A percentile compares a stretch with the other conserved stretches of the same genome.
These are phyloP conservation scores for Epizoanthus stellaris DNA, from an alignment of 92 coral and sea anemone genomes.

Conservation along the genomic window DNA sequence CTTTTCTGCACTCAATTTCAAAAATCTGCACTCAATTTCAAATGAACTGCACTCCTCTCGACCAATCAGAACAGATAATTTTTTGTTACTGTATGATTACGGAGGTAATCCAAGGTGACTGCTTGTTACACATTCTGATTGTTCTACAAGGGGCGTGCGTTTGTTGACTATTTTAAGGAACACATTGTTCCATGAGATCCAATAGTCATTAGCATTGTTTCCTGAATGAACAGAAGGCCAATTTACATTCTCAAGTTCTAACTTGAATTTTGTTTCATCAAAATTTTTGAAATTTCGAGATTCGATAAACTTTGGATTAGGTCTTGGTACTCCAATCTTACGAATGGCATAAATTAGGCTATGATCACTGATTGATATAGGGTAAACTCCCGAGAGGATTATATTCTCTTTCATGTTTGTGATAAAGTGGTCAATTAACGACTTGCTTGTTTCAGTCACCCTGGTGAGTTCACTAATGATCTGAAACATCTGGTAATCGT, in stretches of 20 bases:
- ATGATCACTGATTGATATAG: conserved; percentile 60
- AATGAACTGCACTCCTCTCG: too few relatives aligned
- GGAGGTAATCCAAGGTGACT: conserved; percentile 56
- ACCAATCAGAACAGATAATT: too few relatives aligned
- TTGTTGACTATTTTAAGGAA: conserved; percentile 52
- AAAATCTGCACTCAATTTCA: too few relatives aligned
- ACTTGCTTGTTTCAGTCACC: conserved; percentile 44
- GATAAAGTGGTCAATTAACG: conserved; percentile 60
- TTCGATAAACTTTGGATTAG: conserved; percentile 55
- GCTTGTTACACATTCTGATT: conserved; percentile 46
- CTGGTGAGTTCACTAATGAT: conserved; percentile 49
- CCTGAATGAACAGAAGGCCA: conserved; percentile 18
- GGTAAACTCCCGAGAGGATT: conserved; percentile 45
- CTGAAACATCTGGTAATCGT: conserved; percentile 51
- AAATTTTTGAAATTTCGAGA: conserved; percentile 46
- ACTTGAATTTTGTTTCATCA: conserved; percentile 1
- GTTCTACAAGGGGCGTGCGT: conserved; percentile 51
- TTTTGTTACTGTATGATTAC: too few relatives aligned
- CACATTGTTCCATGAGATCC: conserved; percentile 51
- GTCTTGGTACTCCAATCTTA: conserved; percentile 57
- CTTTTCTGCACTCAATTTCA: too few relatives aligned
- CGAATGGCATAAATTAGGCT: conserved; percentile 56
- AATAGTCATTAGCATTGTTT: conserved; percentile 27
- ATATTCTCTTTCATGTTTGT: conserved; percentile 45
- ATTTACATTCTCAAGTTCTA: conserved; percentile 24